Conservation (phyloP, 2,888 invertebrate species). For the Lathronympha strigana region DNA sequence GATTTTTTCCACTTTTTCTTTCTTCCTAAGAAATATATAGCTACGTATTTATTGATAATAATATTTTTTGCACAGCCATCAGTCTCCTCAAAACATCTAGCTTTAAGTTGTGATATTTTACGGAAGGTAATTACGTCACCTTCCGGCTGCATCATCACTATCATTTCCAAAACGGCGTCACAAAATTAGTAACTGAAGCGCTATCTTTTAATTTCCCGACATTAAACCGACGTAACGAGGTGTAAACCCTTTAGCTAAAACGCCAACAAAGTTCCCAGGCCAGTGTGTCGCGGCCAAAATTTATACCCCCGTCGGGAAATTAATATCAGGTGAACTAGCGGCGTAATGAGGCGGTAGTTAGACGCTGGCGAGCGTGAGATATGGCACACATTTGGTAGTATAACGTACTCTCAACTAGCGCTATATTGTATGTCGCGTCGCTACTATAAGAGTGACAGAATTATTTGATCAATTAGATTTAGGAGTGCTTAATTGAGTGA, state of each 20-base stretch:
- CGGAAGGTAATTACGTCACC: too few species aligned
- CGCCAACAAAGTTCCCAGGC: slow-evolving; percentile 42
- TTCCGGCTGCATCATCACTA: not conserved
- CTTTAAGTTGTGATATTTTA: too few species aligned
- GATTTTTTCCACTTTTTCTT: too few species aligned
- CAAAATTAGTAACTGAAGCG: not conserved
- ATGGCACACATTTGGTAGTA: slow-evolving; percentile 18
- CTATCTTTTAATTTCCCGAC: slow-evolving; percentile 28
- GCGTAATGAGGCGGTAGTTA: slow-evolving; percentile 34
- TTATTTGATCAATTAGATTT: too few species aligned
- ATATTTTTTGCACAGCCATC: too few species aligned
- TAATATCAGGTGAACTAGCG: slow-evolving; percentile 72
- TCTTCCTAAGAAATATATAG: too few species aligned
- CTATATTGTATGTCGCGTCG: not conserved
- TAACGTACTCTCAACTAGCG: slow-evolving; percentile 7
- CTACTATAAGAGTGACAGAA: too few species aligned
- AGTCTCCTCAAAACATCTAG: too few species aligned
- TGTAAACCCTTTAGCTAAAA: slow-evolving; percentile 42
- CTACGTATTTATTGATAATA: too few species aligned
- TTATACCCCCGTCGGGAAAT: slow-evolving; percentile 80
- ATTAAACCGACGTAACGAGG: slow-evolving; percentile 23
- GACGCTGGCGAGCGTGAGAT: slow-evolving; percentile 18
- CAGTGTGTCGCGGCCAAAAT: slow-evolving; percentile 65
- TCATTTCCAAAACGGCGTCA: not conserved
- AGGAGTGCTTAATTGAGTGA: too few species aligned